Conservation (phyloP, 2,113 vertebrate species). For the Theristicus caerulescens region DNA sequence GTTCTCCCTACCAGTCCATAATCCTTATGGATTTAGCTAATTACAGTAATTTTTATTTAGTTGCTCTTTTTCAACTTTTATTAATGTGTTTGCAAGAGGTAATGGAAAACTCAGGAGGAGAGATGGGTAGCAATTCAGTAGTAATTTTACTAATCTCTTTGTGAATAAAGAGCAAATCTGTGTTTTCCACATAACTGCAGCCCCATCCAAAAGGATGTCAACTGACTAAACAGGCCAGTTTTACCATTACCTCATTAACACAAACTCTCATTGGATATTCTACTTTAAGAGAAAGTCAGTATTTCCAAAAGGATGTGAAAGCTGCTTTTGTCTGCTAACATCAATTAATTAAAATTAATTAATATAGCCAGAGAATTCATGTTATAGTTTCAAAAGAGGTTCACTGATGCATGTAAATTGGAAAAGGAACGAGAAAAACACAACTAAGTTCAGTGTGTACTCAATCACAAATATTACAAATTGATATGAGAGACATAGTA, state of each 20-base stretch:
- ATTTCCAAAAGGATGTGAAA: slow-evolving; percentile 2
- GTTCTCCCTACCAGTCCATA: background rate
- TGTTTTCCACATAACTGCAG: background rate
- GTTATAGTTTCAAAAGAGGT: background rate
- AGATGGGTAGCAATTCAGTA: accelerated
- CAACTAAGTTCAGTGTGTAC: background rate
- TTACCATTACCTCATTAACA: background rate
- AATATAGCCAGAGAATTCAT: background rate
- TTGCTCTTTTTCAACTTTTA: background rate
- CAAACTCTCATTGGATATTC: background rate
- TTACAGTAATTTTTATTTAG: background rate
- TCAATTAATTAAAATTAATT: slow-evolving; percentile 22
- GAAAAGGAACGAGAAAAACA: background rate
- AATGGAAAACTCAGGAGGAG: background rate
- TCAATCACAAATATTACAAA: background rate
- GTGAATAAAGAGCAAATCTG: background rate
- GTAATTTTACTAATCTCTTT: background rate
- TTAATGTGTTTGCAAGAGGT: background rate
- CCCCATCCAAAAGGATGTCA: background rate
- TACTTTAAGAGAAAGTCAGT: background rate
- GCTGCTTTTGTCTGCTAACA: background rate
- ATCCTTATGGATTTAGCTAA: background rate
- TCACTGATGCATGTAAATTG: background rate
- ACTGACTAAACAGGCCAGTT: background rate
- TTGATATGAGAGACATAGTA: background rate